Conservation (phyloP, 2,113 vertebrate genomes). For the Struthidea cinerea region DNA sequence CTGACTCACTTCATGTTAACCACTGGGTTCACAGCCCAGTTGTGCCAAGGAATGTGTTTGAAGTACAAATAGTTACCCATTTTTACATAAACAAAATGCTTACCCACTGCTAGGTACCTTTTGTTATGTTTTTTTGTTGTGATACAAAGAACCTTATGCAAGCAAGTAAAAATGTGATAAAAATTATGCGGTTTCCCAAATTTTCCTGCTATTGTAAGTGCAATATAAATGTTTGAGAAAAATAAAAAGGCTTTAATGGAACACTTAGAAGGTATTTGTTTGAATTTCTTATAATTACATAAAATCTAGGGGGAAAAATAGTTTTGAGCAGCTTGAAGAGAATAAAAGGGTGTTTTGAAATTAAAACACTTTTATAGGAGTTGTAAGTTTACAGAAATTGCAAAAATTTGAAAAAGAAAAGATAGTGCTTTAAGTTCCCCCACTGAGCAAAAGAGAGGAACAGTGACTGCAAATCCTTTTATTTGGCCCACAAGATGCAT, state of each 20-base stretch:
- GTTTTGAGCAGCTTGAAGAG: not conserved
- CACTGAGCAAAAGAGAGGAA: not conserved
- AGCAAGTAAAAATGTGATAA: not conserved
- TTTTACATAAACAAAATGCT: not conserved
- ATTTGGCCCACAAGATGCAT: constrained; percentile 19
- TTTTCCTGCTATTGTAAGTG: not conserved
- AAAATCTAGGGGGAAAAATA: not conserved
- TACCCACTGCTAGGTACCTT: not conserved
- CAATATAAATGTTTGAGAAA: not conserved
- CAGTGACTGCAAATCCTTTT: constrained; percentile 62
- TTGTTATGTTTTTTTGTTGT: not conserved
- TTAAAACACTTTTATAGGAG: not conserved
- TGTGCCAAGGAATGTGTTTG: not conserved
- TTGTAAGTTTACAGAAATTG: not conserved
- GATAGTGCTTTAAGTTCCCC: not conserved
- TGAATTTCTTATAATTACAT: not conserved
- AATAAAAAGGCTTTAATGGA: not conserved
- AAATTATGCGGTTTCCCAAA: not conserved
- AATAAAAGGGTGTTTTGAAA: not conserved
- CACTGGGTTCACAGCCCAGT: rapidly evolving
- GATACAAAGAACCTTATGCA: not conserved
- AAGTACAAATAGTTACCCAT: not conserved
- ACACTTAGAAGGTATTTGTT: not conserved
- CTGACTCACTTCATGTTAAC: not conserved
- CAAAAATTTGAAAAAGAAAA: not conserved